These are phyloP conservation scores for Oceanodroma leucorhoa DNA, from an alignment of 2,797 vertebrate species.

Conservation along the genomic window DNA sequence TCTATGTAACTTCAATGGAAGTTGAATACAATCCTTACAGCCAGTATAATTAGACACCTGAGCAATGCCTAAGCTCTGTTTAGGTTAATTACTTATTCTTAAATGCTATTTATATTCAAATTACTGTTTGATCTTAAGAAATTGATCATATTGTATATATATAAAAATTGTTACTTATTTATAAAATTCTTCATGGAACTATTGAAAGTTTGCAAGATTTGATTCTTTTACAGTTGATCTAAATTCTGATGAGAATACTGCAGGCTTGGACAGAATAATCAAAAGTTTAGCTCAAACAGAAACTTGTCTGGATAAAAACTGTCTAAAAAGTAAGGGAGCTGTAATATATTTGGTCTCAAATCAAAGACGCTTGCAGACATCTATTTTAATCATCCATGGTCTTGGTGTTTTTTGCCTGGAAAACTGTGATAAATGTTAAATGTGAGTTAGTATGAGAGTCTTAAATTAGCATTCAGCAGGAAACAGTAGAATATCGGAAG, in stretches of 20 bases:
- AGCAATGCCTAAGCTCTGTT: neutral
- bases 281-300: neutral
- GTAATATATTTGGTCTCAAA: neutral
- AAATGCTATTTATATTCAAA: neutral
- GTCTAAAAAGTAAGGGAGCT: neutral
- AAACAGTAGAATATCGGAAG: neutral
- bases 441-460: neutral
- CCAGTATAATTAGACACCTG: neutral
- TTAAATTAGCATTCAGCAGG: neutral
- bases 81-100: neutral
- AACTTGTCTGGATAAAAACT: neutral
- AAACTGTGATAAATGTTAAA: slow-evolving; percentile 25
- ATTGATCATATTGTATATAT: neutral
- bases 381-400: neutral
- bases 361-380: neutral
- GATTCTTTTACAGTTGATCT: neutral
- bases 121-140: neutral
- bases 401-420: neutral
- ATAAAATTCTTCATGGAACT: neutral
- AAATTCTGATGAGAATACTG: neutral
- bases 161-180: neutral
- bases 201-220: neutral
- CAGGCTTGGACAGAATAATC: neutral
- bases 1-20: neutral
- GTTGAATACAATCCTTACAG: neutral